Evolutionary conservation across 2,888 invertebrate genomes (phyloP).

Genomic region (Clostera curtula): DNA sequence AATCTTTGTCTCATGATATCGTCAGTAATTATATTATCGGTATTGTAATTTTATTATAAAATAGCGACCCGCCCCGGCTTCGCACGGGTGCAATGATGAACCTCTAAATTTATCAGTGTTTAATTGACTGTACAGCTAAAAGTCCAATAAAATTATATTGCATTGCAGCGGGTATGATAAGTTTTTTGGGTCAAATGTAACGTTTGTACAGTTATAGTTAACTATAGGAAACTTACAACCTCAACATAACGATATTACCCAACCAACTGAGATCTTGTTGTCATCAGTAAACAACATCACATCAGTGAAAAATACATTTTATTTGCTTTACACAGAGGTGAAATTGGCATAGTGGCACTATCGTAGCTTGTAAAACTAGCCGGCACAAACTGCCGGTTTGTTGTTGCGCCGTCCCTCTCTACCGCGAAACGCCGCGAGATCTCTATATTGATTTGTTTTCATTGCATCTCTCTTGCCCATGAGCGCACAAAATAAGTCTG

Average conservation of each 20-base stretch:
- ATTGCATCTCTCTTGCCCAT: slow-evolving; percentile 65
- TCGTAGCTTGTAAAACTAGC: slow-evolving; percentile 33
- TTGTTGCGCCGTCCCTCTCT: slow-evolving; percentile 68
- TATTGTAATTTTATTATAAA: too few species aligned
- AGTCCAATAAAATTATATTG: too few species aligned
- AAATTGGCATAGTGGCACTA: slow-evolving; percentile 25
- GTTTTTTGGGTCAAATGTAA: too few species aligned
- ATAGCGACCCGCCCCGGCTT: too few species aligned
- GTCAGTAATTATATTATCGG: slow-evolving; percentile 1
- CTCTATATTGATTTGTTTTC: slow-evolving; percentile 74
- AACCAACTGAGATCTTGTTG: slow-evolving; percentile 23
- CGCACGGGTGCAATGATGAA: too few species aligned
- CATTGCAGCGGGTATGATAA: too few species aligned
- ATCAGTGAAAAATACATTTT: slow-evolving; percentile 26
- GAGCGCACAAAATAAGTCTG: slow-evolving; percentile 41
- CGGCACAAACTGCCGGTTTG: slow-evolving; percentile 69
- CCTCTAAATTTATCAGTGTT: too few species aligned
- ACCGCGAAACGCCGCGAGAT: slow-evolving; percentile 54
- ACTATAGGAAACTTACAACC: slow-evolving; percentile 9
- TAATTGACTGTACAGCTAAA: too few species aligned
- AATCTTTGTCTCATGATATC: slow-evolving; percentile 42
- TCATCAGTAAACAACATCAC: slow-evolving; percentile 33
- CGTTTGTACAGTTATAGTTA: too few species aligned
- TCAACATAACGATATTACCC: slow-evolving; percentile 15
- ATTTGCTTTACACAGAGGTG: slow-evolving; percentile 30